Base-by-base conservation (phyloP, 1,140 invertebrate genomes). In the Solenopsis fugax region DNA sequence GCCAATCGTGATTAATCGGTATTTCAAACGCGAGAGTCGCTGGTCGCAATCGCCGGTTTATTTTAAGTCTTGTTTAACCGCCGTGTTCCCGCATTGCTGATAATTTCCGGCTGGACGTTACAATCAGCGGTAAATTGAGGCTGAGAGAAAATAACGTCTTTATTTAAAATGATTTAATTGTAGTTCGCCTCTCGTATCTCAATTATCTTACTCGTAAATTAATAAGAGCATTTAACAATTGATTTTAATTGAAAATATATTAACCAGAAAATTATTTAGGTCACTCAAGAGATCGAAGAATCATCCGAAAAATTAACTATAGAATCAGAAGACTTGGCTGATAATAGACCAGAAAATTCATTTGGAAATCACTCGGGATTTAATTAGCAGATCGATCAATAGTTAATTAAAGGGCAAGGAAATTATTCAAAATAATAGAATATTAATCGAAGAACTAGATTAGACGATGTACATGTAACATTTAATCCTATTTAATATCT, bases 1-100 rank as follows among this genome's bases (percentile, higher is more conserved):
- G 86, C 71, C 71, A 73, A 87, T 85, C 62, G 81, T 85, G 71
- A 85, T 87, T 85, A 85, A 87, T 85, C 64, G 67, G n/a, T 54
- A 56, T 29, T 21, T 58, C 64, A 87, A 87, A 82, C 54, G 60
- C 37, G 24, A 24, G 13, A 64, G 24, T 77, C 21, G 45, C 41
- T 41, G 41, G 1, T 24, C 71, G 81, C 24, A 12, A 45, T 12
- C 56, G 56, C 13, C 24, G 12, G 52, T 82, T 82, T 82, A 73
- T 72, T 82, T 82, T 45, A 37, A 72, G 21, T 37, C 54, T 73
- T 58, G 41, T 82, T 82, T 73, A 58, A 82, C 45, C n/a, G 12
- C 18, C 48, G 52, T 41, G 29, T 60, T 60, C 58, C 52, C n/a
- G 24, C 67, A 52, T 13, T 18, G 45, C 24, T 72, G 24, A 48